Base-by-base conservation (phyloP, 2,797 vertebrate species). In the Protosalanx chinensis region DNA sequence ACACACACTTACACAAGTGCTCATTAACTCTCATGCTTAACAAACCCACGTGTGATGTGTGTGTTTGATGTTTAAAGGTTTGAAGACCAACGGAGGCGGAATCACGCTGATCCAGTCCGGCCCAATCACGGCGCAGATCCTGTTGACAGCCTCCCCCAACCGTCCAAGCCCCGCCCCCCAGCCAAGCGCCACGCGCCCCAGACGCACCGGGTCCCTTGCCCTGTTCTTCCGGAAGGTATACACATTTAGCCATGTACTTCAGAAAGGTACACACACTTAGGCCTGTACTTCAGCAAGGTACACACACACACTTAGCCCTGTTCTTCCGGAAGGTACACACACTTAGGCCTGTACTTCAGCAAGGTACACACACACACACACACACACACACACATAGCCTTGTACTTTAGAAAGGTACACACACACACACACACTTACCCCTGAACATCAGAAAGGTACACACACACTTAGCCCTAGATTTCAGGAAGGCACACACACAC, bases 221-320 rank as follows among this genome's bases (percentile, higher is more conserved):
- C 64, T 66, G 10, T 66, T 66, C 23, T 66, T 66, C 41, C 29
- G 64, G 64, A 66, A 66, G 64, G 64, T 66, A n/a, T 41, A 6
- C n/a, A 64, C 32, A 60, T 7, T 2, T 23, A 56, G 10, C 0
- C 51, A 2, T 15, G 3, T 15, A 27, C 23, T 27, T 27, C 23
- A 27, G 23, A 27, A 27, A 27, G 23, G 1, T 27, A 27, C n/a
- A 6, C n/a, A 58, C 56, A 0, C 88, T 27, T 98, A 68, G 95
- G 96, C 0, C 91, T 99, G 12, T 99, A 98, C 86, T 98, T 98
- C 86, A 95, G 97, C 74, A 99, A 98, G 95, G 4, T 18, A 56
- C 51, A 56, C 58, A 56, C 51, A 56, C 58, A 0, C 88, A 56
- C 15, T 1, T 98, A 67, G 95, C 96, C 0, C 91, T 99, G 12